Percentiles rank a stretch among this genome's conserved stretches.
These are phyloP conservation scores for Eleginops maclovinus DNA, from an alignment of 2,113 vertebrate genomes.

Conservation along the genomic window DNA sequence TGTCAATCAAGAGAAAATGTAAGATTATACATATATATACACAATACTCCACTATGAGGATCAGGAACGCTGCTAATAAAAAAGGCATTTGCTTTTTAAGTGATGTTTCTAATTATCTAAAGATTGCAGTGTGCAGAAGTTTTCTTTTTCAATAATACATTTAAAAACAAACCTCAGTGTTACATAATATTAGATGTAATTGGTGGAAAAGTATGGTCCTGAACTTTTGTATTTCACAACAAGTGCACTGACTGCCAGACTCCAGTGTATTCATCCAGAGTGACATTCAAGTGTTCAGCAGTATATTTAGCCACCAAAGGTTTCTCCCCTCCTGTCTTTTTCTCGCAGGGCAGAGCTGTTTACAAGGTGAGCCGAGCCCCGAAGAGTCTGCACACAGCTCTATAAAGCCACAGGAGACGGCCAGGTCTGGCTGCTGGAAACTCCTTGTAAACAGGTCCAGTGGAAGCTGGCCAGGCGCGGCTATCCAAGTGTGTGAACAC, in stretches of 20 bases:
- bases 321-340: slow-evolving; percentile 28
- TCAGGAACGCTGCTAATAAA: no score
- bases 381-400: slow-evolving; percentile 39
- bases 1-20: no score
- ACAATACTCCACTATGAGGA: no score
- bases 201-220: slow-evolving; percentile 3
- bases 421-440: slow-evolving; percentile 60
- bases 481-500: slow-evolving; percentile 52
- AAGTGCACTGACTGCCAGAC: slow-evolving; percentile 25
- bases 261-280: slow-evolving; percentile 31
- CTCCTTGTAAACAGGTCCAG: slow-evolving; percentile 59
- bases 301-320: slow-evolving; percentile 19
- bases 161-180: background rate
- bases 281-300: slow-evolving; percentile 27
- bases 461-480: slow-evolving; percentile 51
- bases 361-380: slow-evolving; percentile 65
- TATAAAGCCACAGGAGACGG: slow-evolving; percentile 58
- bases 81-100: no score
- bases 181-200: slow-evolving; percentile 1
- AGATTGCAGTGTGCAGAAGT: background rate
- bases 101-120: no score
- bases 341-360: slow-evolving; percentile 58
- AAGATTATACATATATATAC: no score
- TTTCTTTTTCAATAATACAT: background rate
- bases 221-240: slow-evolving; percentile 23